phyloP scores from a whole-genome alignment of 2,113 vertebrate species.

The Cyrtonyx montezumae region DNA sequence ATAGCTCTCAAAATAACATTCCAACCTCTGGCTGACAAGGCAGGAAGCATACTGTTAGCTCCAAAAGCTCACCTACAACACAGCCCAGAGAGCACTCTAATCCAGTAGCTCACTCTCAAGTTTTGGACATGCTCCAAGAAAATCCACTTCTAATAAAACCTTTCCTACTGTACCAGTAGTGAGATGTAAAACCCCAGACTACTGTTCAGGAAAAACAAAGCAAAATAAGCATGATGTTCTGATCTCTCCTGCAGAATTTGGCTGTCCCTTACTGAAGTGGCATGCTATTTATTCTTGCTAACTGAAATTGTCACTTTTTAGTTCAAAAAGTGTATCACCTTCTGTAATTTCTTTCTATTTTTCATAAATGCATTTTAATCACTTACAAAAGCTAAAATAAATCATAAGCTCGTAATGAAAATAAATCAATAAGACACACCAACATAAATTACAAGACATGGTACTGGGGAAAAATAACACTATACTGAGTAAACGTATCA shows the following conservation, averaged over 20 bases:
- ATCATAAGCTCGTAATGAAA: neutral
- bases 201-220: neutral
- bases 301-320: neutral
- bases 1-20: neutral
- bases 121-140: neutral
- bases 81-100: neutral
- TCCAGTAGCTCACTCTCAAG: neutral
- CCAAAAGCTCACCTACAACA: neutral
- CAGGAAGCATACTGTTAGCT: neutral
- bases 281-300: neutral
- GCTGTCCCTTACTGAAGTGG: neutral
- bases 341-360: neutral
- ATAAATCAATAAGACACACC: neutral
- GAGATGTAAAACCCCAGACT: accelerated
- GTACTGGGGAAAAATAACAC: neutral
- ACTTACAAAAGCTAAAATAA: neutral
- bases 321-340: neutral
- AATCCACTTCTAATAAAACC: neutral
- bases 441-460: neutral
- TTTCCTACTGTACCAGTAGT: neutral
- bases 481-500: neutral
- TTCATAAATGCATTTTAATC: neutral
- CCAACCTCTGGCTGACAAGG: neutral
- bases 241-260: neutral
- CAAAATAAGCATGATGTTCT: neutral